Conservation (phyloP, 2,888 invertebrate species). For the Pantelozetes paolii region DNA sequence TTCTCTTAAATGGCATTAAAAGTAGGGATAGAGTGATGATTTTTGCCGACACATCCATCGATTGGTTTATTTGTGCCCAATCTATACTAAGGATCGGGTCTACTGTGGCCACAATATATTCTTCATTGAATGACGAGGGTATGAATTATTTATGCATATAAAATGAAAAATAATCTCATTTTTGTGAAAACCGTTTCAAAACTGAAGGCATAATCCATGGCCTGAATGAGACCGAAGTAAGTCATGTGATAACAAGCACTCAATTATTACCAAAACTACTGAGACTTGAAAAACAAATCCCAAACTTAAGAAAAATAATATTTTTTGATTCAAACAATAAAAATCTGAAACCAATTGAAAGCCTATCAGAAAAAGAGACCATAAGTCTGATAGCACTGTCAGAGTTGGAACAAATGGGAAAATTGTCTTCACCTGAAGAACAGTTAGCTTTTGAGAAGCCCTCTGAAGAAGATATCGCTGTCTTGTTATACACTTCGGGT, state of each 20-base stretch:
- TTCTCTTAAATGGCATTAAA: slow-evolving; percentile 70
- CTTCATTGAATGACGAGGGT: slow-evolving; percentile 93
- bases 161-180: background rate
- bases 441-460: slow-evolving; percentile 55
- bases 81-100: slow-evolving; percentile 78
- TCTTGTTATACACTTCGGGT: slow-evolving; percentile 98
- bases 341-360: slow-evolving; percentile 13
- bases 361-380: slow-evolving; percentile 50
- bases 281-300: slow-evolving; percentile 48
- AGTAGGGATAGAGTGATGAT: slow-evolving; percentile 75
- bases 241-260: slow-evolving; percentile 84
- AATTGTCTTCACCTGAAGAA: background rate
- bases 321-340: slow-evolving; percentile 50
- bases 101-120: slow-evolving; percentile 85
- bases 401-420: slow-evolving; percentile 79
- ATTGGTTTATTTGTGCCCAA: slow-evolving; percentile 96
- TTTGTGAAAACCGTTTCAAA: background rate
- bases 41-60: slow-evolving; percentile 94
- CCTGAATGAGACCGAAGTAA: slow-evolving; percentile 92
- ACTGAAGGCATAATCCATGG: slow-evolving; percentile 64
- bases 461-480: slow-evolving; percentile 72
- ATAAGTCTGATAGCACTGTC: slow-evolving; percentile 45
- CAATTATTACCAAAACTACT: slow-evolving; percentile 82
- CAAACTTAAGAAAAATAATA: slow-evolving; percentile 60
- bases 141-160: too few species aligned